Evolutionary conservation across 2,888 invertebrate species (phyloP).

Genomic region (Caenorhabditis sp.): DNA sequence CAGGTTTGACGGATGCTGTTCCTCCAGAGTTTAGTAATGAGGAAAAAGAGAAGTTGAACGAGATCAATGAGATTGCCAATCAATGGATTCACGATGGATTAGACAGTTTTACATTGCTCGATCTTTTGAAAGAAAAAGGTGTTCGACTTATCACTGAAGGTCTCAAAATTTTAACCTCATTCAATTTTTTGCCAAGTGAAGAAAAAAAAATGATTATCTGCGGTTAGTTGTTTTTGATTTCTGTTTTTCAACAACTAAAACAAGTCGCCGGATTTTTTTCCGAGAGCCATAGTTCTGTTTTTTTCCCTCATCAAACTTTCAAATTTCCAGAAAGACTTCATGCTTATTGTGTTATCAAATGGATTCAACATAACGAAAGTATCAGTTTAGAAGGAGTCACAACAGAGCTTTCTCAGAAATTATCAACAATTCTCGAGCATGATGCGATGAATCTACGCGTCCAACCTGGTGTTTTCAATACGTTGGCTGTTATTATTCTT

Average conservation of each 20-base stretch:
- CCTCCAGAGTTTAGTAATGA: constrained; percentile 18
- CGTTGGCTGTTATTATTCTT: constrained; percentile 19
- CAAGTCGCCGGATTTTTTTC: too few relatives aligned
- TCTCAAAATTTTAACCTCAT: constrained; percentile 19
- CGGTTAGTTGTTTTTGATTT: constrained; percentile 9
- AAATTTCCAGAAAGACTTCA: constrained; percentile 23
- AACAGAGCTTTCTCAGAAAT: not conserved
- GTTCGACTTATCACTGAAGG: constrained; percentile 11
- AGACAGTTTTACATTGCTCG: constrained; percentile 18
- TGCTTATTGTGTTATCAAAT: constrained; percentile 33
- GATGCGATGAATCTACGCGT: constrained; percentile 18
- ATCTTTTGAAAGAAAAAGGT: constrained; percentile 14
- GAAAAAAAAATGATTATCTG: constrained; percentile 14
- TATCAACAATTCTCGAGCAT: constrained; percentile 13
- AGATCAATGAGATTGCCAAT: constrained; percentile 26
- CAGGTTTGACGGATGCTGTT: constrained; percentile 14
- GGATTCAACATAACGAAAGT: constrained; percentile 37
- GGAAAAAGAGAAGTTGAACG: constrained; percentile 31
- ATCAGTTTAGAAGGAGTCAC: constrained; percentile 15
- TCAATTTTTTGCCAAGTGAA: constrained; percentile 11
- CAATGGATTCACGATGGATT: constrained; percentile 17
- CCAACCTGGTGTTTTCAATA: constrained; percentile 39
- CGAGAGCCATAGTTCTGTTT: too few relatives aligned
- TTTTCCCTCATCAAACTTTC: too few relatives aligned
- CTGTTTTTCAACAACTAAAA: too few relatives aligned